Conservation (phyloP, 2,888 invertebrate genomes). For the Polymixis flavicincta region DNA sequence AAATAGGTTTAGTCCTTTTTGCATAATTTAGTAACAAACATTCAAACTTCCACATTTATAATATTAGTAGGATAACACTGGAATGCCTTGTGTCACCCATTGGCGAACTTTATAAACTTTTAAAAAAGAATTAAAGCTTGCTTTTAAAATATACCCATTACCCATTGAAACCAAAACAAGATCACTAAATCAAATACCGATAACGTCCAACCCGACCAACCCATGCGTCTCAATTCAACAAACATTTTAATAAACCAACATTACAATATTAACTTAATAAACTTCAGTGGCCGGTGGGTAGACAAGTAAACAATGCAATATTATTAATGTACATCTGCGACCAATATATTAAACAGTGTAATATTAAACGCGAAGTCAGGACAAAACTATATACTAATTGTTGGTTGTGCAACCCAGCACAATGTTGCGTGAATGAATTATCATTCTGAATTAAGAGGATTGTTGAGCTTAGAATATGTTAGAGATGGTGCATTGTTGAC, state of each 20-base stretch:
- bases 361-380: slow-evolving; percentile 68
- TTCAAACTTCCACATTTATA: too few species aligned
- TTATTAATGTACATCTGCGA: slow-evolving; percentile 55
- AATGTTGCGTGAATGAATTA: slow-evolving; percentile 79
- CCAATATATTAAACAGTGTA: slow-evolving; percentile 71
- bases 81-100: too few species aligned
- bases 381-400: slow-evolving; percentile 80
- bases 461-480: slow-evolving; percentile 57
- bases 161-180: background rate
- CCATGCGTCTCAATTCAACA: slow-evolving; percentile 27
- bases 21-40: too few species aligned
- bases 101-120: too few species aligned
- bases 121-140: too few species aligned
- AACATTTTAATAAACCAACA: slow-evolving; percentile 39
- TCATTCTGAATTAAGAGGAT: slow-evolving; percentile 72
- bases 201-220: background rate
- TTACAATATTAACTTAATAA: slow-evolving; percentile 60
- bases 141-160: background rate
- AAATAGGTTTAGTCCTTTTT: too few species aligned
- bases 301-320: slow-evolving; percentile 64
- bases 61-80: too few species aligned
- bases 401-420: slow-evolving; percentile 76
- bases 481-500: slow-evolving; percentile 38
- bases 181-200: slow-evolving; percentile 5
- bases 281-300: slow-evolving; percentile 54